Evolutionary conservation across 1,140 invertebrate species (phyloP).

Genomic region (Zaprionus gabonicus): DNA sequence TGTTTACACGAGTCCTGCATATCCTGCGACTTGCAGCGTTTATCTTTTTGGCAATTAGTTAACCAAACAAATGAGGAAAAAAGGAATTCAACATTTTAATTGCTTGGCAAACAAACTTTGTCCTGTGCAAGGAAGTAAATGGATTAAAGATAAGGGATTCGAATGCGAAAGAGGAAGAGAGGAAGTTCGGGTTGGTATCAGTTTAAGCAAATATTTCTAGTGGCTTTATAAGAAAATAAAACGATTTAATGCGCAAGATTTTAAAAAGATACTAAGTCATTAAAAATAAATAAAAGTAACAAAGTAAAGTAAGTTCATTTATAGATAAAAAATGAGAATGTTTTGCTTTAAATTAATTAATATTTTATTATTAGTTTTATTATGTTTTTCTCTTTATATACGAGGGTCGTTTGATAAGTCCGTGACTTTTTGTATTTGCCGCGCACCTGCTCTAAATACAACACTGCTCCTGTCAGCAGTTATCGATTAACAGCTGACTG

Average conservation of each 20-base stretch:
- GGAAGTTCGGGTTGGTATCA: too few species aligned
- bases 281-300: not conserved
- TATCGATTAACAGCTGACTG: too few species aligned
- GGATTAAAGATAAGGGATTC: not conserved
- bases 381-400: not conserved
- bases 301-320: not conserved
- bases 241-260: not conserved
- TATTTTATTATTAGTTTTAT: too few species aligned
- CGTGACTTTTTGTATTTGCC: too few species aligned
- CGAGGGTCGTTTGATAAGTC: too few species aligned
- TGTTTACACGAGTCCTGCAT: constrained; percentile 45
- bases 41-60: constrained; percentile 42
- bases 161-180: not conserved
- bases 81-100: constrained; percentile 36
- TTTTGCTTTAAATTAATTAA: too few species aligned
- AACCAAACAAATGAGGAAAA: constrained; percentile 14
- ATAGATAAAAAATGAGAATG: not conserved
- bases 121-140: not conserved
- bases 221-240: not conserved
- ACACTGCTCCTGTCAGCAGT: too few species aligned
- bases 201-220: too few species aligned
- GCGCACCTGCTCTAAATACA: too few species aligned
- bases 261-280: not conserved
- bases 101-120: constrained; percentile 38
- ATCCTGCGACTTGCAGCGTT: constrained; percentile 16